Evolutionary conservation across 2,888 invertebrate species (phyloP).

Genomic region (Camptogramma bilineatum): DNA sequence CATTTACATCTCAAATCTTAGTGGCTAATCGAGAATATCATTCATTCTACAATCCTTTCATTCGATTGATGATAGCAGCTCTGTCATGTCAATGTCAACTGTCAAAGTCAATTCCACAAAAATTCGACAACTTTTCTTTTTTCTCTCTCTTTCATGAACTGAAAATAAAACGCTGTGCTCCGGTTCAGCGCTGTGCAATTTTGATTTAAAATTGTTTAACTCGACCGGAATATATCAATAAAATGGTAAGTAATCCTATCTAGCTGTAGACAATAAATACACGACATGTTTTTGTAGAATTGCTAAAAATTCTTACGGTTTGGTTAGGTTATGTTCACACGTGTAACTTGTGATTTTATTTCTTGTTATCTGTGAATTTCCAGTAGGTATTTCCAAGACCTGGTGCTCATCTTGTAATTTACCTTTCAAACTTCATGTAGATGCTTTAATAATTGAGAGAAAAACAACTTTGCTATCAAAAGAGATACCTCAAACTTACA

Average conservation of each 20-base stretch:
- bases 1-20: no score
- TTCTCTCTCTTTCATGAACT: conserved; percentile 63
- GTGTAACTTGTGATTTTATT: conserved; percentile 47
- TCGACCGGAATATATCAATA: conserved; percentile 90
- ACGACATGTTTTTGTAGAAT: background rate
- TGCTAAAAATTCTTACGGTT: background rate
- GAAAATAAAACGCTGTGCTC: conserved; percentile 74
- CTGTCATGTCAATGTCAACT: background rate
- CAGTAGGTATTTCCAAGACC: background rate
- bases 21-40: background rate
- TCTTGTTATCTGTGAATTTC: background rate
- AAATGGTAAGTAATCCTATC: conserved; percentile 83
- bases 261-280: background rate
- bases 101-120: conserved; percentile 1
- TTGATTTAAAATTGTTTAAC: conserved; percentile 89
- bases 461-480: no score
- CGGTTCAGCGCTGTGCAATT: conserved; percentile 97
- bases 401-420: background rate
- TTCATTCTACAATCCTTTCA: no score
- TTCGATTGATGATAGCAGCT: no score
- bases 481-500: no score
- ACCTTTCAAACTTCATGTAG: no score
- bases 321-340: conserved; percentile 70
- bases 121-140: conserved; percentile 8
- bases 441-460: no score